These are phyloP conservation scores for Thymelicus lineola DNA, from an alignment of 2,888 invertebrate genomes.

Conservation along the genomic window DNA sequence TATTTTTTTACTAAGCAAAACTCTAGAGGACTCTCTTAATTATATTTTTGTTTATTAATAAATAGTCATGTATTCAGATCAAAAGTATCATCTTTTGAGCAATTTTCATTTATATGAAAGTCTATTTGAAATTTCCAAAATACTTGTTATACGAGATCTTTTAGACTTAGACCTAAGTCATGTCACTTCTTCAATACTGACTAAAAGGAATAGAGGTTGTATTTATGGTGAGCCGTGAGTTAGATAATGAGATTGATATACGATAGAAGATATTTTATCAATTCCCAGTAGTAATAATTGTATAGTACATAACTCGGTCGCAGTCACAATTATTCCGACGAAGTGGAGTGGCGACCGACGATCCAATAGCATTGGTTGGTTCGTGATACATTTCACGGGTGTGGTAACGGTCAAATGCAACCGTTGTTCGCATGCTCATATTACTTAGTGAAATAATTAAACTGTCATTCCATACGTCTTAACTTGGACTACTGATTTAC, in stretches of 20 bases:
- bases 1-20: too few relatives aligned
- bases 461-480: conserved; percentile 24
- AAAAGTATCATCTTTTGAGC: too few relatives aligned
- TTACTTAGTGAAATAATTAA: conserved; percentile 45
- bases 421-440: conserved; percentile 44
- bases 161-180: too few relatives aligned
- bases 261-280: not conserved
- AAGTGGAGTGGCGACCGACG: conserved; percentile 25
- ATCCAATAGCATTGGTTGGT: conserved; percentile 46
- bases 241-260: not conserved
- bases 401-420: conserved; percentile 47
- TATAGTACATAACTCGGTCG: conserved; percentile 22
- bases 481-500: not conserved
- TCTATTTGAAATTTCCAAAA: too few relatives aligned
- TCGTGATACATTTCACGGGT: conserved; percentile 41
- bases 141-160: too few relatives aligned
- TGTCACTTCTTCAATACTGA: too few relatives aligned
- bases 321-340: not conserved
- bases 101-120: too few relatives aligned
- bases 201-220: not conserved
- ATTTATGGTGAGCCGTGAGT: not conserved
- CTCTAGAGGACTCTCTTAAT: too few relatives aligned
- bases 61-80: too few relatives aligned
- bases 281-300: conserved; percentile 20
- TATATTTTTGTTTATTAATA: too few relatives aligned